These are phyloP conservation scores for Triplophysa dalaica DNA, from an alignment of 2,113 vertebrate species.

Conservation along the genomic window DNA sequence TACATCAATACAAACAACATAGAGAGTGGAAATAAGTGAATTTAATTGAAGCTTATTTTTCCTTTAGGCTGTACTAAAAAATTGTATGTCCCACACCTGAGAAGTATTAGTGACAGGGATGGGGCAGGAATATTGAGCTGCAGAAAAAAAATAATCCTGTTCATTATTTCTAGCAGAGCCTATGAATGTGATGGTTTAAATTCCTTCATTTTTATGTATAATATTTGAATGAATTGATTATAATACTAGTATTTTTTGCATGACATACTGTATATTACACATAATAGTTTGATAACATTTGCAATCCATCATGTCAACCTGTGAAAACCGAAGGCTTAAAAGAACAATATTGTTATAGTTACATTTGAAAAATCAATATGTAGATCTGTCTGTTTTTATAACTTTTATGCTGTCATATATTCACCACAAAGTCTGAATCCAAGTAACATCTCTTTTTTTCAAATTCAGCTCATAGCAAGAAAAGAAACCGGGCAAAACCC, in stretches of 20 bases:
- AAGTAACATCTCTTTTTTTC: slow-evolving; percentile 22
- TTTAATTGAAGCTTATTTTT: background rate
- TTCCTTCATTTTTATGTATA: background rate
- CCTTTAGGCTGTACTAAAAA: background rate
- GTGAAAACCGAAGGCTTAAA: background rate
- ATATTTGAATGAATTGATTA: background rate
- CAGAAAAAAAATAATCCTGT: background rate
- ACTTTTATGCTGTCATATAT: background rate
- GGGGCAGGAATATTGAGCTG: background rate
- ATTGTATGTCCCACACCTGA: background rate
- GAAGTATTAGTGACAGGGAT: background rate
- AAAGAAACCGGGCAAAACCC: slow-evolving; percentile 37
- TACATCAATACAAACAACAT: background rate
- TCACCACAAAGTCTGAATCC: background rate
- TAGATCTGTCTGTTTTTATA: background rate
- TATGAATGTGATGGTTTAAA: background rate
- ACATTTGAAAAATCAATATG: background rate
- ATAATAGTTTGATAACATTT: background rate
- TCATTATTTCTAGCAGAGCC: background rate
- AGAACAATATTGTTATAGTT: background rate
- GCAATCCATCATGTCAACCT: background rate
- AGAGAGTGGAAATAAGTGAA: background rate
- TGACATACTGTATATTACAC: too few species aligned
- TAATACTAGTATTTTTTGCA: too few species aligned
- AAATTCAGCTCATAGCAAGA: slow-evolving; percentile 31